phyloP scores from a whole-genome alignment of 2,797 vertebrate genomes.

The Masticophis lateralis region DNA sequence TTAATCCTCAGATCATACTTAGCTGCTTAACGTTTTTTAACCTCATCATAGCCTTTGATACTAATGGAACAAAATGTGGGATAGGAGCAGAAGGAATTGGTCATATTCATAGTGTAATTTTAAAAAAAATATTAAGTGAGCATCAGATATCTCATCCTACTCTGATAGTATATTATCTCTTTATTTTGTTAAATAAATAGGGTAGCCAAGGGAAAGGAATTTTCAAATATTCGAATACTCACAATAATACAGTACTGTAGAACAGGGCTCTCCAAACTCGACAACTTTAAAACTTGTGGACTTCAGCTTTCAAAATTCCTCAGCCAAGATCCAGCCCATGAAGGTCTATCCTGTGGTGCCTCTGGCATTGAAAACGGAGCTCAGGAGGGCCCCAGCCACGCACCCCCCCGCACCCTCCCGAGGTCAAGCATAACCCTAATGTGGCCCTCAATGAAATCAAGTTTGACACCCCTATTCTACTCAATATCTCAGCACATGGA shows the following conservation, averaged over 20 bases:
- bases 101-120: constrained; percentile 10
- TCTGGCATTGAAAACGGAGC: no score
- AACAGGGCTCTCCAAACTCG: neutral
- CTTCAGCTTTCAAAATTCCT: neutral
- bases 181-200: neutral
- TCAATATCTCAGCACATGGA: neutral
- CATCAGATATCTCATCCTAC: neutral
- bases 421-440: no score
- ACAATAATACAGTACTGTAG: neutral
- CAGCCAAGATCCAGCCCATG: neutral
- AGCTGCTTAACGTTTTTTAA: neutral
- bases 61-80: constrained; percentile 28
- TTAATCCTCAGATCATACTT: neutral
- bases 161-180: neutral
- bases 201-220: neutral
- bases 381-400: no score
- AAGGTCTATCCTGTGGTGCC: no score
- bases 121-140: neutral
- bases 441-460: no score
- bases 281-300: neutral
- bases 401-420: no score
- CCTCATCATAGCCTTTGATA: neutral
- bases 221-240: neutral
- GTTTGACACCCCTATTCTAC: neutral
- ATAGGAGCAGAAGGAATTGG: constrained; percentile 12